Conservation (phyloP, 2,113 vertebrate species). For the Bagarius yarrelli region DNA sequence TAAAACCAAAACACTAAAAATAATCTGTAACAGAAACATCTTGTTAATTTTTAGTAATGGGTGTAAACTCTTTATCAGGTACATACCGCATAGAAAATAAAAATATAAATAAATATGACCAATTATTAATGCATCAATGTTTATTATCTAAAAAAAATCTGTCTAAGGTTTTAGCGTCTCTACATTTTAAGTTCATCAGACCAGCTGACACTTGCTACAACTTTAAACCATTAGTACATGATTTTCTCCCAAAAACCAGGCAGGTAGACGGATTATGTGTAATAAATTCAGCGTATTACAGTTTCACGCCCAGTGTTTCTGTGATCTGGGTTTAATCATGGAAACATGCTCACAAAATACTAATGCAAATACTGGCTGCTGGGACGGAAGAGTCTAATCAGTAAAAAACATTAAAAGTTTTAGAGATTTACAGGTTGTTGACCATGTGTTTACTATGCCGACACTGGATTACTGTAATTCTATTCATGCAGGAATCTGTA, state of each 20-base stretch:
- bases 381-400: neutral
- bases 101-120: neutral
- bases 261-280: neutral
- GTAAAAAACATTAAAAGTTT: neutral
- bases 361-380: neutral
- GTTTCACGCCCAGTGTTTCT: neutral
- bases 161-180: neutral
- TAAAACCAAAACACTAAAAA: neutral
- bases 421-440: too few relatives aligned
- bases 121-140: too few relatives aligned
- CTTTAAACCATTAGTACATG: neutral
- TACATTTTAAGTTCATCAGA: neutral
- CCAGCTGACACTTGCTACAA: conserved; percentile 9
- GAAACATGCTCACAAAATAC: neutral
- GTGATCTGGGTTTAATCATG: neutral
- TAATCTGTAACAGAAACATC: neutral
- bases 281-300: neutral
- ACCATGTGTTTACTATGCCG: too few relatives aligned
- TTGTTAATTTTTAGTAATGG: neutral
- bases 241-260: neutral
- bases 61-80: neutral
- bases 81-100: neutral
- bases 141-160: neutral
- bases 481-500: too few relatives aligned
- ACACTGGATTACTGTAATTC: too few relatives aligned